Conservation (phyloP, 1,140 invertebrate species). For the Brachionus rotundiformis region DNA sequence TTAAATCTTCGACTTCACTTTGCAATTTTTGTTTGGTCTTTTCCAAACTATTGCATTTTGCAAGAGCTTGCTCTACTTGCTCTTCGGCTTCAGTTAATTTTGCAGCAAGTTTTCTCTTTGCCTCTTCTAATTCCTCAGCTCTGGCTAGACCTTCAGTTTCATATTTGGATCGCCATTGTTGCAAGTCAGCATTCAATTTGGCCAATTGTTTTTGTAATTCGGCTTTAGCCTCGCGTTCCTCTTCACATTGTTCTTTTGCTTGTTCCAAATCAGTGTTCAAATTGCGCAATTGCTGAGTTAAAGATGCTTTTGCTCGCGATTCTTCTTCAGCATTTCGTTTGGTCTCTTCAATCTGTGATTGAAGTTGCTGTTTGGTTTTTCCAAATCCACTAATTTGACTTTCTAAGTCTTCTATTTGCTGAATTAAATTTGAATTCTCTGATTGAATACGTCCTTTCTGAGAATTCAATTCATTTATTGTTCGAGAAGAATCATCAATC, state of each 20-base stretch:
- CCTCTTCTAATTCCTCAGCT: slow-evolving; percentile 95
- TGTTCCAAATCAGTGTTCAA: slow-evolving; percentile 95
- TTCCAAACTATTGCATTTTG: slow-evolving; percentile 90
- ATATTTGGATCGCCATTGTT: slow-evolving; percentile 58
- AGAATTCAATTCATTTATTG: slow-evolving; percentile 37
- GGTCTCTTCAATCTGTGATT: slow-evolving; percentile 54
- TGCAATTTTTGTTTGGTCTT: slow-evolving; percentile 94
- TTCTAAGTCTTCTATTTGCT: slow-evolving; percentile 51
- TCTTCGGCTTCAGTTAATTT: slow-evolving; percentile 95
- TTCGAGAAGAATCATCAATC: slow-evolving; percentile 72
- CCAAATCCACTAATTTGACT: slow-evolving; percentile 48
- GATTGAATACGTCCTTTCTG: slow-evolving; percentile 15
- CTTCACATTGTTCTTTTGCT: slow-evolving; percentile 88
- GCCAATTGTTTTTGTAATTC: slow-evolving; percentile 86
- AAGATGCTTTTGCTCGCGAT: slow-evolving; percentile 53
- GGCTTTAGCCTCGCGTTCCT: slow-evolving; percentile 76
- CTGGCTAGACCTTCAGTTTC: slow-evolving; percentile 71
- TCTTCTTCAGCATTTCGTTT: slow-evolving; percentile 61
- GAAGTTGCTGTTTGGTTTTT: slow-evolving; percentile 47
- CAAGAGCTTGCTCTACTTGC: slow-evolving; percentile 76
- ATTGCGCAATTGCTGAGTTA: slow-evolving; percentile 69
- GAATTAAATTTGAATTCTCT: slow-evolving; percentile 45
- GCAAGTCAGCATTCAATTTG: slow-evolving; percentile 90
- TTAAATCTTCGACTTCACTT: slow-evolving; percentile 95
- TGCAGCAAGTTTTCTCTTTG: slow-evolving; percentile 92